A percentile compares a stretch with the other conserved stretches of the same genome.
Evolutionary conservation across 1,140 invertebrate species (phyloP).

Genomic region (Himalopsyche phryganea): DNA sequence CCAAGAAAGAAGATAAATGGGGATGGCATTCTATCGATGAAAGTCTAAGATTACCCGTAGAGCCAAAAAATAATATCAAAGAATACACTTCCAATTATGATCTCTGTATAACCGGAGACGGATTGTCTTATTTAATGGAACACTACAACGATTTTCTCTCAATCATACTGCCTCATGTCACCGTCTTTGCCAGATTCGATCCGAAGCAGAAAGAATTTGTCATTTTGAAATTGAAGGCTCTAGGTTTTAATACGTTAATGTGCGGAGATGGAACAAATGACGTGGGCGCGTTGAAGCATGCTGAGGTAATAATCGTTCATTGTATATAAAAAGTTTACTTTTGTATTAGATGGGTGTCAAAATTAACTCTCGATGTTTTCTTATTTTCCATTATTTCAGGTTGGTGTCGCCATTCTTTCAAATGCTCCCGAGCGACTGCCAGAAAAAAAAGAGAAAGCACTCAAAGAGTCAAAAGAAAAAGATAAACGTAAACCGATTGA

Average conservation of each 20-base stretch:
- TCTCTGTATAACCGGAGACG: conserved; percentile 93
- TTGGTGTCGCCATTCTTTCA: conserved; percentile 83
- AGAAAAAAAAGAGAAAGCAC: conserved; percentile 37
- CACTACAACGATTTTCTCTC: conserved; percentile 63
- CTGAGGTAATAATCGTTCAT: conserved; percentile 75
- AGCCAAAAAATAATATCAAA: conserved; percentile 49
- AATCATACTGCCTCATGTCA: conserved; percentile 77
- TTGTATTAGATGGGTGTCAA: neutral
- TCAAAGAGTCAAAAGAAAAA: conserved; percentile 40
- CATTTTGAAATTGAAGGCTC: conserved; percentile 80
- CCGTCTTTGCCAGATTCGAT: conserved; percentile 89
- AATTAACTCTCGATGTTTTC: neutral
- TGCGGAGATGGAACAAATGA: conserved; percentile 99
- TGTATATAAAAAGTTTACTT: neutral
- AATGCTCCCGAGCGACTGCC: conserved; percentile 70
- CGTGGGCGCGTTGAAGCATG: conserved; percentile 99
- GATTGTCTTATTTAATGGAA: conserved; percentile 68
- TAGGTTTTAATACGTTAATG: conserved; percentile 93
- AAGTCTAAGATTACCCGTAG: conserved; percentile 58
- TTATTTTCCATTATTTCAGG: conserved; percentile 38
- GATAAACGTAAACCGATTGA: conserved; percentile 33
- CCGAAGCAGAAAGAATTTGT: conserved; percentile 98
- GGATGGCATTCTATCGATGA: conserved; percentile 83
- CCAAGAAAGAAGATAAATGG: conserved; percentile 56
- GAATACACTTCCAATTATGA: conserved; percentile 71